A percentile compares a stretch with the other conserved stretches of the same genome.
These are phyloP conservation scores for Calyptommatus sinebrachiatus DNA, from an alignment of 2,113 vertebrate species.

Conservation along the genomic window DNA sequence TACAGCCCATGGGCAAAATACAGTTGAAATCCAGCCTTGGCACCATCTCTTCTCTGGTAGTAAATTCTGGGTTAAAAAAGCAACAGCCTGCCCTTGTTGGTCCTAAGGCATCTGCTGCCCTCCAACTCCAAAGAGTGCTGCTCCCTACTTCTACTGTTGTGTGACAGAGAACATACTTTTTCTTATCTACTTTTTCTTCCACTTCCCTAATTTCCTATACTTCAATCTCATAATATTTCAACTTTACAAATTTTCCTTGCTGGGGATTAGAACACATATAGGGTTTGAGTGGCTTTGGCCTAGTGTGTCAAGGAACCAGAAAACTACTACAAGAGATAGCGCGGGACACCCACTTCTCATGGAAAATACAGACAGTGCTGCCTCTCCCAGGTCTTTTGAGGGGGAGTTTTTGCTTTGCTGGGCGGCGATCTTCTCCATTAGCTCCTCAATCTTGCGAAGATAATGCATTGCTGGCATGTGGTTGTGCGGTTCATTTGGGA, in stretches of 20 bases:
- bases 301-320: slow-evolving; percentile 1
- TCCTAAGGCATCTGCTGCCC: no score
- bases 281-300: neutral
- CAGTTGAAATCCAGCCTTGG: no score
- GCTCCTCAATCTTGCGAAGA: slow-evolving; percentile 78
- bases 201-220: no score
- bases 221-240: neutral
- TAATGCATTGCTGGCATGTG: slow-evolving; percentile 74
- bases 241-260: neutral
- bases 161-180: no score
- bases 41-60: no score
- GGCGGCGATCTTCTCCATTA: slow-evolving; percentile 72
- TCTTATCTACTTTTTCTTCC: no score
- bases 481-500: slow-evolving; percentile 62
- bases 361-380: neutral
- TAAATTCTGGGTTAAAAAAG: no score
- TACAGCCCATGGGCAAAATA: no score
- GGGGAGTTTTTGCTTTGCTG: slow-evolving; percentile 39
- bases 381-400: slow-evolving; percentile 8
- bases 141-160: no score
- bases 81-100: no score
- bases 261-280: neutral
- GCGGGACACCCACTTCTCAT: neutral
- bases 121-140: no score
- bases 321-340: neutral